A percentile compares a stretch with the other conserved stretches of the same genome.
Evolutionary conservation across 2,888 invertebrate species (phyloP).

Genomic region (Lordiphosa fenestrarum): DNA sequence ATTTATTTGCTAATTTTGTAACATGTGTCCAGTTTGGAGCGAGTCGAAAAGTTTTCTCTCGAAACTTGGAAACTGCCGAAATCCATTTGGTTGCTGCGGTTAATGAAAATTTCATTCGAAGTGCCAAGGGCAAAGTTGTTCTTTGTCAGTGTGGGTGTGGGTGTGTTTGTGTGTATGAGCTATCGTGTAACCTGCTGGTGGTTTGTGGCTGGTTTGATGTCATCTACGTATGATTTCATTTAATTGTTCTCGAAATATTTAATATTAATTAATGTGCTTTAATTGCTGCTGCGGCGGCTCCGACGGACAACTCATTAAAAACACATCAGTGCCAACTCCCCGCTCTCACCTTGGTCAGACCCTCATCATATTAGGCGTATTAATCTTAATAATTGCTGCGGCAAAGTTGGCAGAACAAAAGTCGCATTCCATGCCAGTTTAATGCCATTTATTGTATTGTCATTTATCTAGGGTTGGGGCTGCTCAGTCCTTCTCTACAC

Average conservation of each 20-base stretch:
- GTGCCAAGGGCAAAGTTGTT: slow-evolving; percentile 45
- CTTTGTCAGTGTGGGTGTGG: slow-evolving; percentile 9
- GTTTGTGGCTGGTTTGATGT: slow-evolving; percentile 44
- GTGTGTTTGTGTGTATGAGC: slow-evolving; percentile 15
- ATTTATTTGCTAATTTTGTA: slow-evolving; percentile 72
- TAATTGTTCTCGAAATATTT: slow-evolving; percentile 72
- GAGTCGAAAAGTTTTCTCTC: slow-evolving; percentile 68
- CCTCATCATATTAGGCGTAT: slow-evolving; percentile 48
- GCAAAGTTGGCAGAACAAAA: slow-evolving; percentile 47
- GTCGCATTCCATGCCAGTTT: slow-evolving; percentile 36
- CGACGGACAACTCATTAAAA: slow-evolving; percentile 63
- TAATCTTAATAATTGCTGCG: slow-evolving; percentile 68
- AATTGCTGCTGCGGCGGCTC: slow-evolving; percentile 49
- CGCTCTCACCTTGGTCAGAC: slow-evolving; percentile 23
- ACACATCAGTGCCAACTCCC: slow-evolving; percentile 49
- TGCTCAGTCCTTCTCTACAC: slow-evolving; percentile 6
- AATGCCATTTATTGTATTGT: slow-evolving; percentile 30
- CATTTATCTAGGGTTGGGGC: slow-evolving; percentile 13
- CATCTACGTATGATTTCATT: slow-evolving; percentile 59
- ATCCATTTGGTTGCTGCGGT: slow-evolving; percentile 70
- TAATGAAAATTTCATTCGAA: slow-evolving; percentile 68
- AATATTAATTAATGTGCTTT: slow-evolving; percentile 75
- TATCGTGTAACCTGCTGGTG: slow-evolving; percentile 6
- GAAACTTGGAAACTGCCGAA: slow-evolving; percentile 50
- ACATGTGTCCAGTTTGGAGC: slow-evolving; percentile 65